Evolutionary conservation across 2,113 vertebrate species (phyloP).

Genomic region (Cisticola juncidis): DNA sequence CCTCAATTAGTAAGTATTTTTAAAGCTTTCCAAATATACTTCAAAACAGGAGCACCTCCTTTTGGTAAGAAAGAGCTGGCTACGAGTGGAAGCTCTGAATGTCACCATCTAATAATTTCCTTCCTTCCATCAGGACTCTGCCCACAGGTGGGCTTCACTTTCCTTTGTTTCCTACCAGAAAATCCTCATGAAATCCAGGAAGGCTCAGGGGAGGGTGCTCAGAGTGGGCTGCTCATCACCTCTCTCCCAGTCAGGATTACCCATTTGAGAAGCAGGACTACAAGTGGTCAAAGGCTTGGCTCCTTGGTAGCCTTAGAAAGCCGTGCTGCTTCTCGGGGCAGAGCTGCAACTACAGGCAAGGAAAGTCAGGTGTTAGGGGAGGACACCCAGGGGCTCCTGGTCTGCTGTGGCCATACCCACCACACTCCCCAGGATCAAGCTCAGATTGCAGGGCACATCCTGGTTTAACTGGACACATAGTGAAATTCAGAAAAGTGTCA

Average conservation of each 20-base stretch:
- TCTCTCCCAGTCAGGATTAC: neutral
- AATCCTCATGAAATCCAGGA: neutral
- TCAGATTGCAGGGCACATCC: neutral
- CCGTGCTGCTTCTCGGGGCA: neutral
- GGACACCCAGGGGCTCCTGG: neutral
- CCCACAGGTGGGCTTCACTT: neutral
- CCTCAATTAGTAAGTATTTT: neutral
- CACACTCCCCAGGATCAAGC: neutral
- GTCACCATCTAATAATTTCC: neutral
- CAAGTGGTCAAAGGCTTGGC: neutral
- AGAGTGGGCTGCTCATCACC: neutral
- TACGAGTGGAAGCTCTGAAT: neutral
- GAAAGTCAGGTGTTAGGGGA: neutral
- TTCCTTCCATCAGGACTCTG: neutral
- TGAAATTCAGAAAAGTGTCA: neutral
- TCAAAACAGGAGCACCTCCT: neutral
- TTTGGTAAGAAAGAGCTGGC: neutral
- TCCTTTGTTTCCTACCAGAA: neutral
- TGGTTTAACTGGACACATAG: neutral
- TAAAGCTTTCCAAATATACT: constrained; percentile 27
- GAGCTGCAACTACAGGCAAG: neutral
- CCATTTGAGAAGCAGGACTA: neutral
- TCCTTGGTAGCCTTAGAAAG: neutral
- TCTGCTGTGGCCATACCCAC: neutral
- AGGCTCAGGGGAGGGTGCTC: neutral